phyloP scores from a whole-genome alignment of 2,888 invertebrate genomes.

The Urechis unicinctus region DNA sequence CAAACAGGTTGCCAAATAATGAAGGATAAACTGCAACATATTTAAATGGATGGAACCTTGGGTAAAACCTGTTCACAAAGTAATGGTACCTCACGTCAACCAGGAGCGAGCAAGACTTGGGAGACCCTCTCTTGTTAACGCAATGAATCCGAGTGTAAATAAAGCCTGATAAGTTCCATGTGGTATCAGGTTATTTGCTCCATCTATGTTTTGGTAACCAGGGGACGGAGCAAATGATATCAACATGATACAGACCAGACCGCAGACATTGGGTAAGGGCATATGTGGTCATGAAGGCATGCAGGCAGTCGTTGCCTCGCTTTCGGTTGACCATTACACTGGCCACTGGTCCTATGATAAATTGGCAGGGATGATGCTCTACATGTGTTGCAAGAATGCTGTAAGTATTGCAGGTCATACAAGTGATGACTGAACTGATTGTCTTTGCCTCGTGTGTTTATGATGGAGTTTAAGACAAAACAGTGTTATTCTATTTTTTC shows the following conservation, averaged over 20 bases:
- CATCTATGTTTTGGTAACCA: slow-evolving; percentile 17
- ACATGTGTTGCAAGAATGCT: slow-evolving; percentile 96
- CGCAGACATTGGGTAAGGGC: slow-evolving; percentile 88
- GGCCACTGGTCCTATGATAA: slow-evolving; percentile 91
- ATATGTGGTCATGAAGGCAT: slow-evolving; percentile 67
- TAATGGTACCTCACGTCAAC: no score
- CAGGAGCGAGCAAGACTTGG: no score
- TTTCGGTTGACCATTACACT: slow-evolving; percentile 79
- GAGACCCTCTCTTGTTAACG: no score
- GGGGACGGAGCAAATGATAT: slow-evolving; percentile 96
- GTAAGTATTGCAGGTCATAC: slow-evolving; percentile 60
- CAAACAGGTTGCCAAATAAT: slow-evolving; percentile 69
- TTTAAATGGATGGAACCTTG: no score
- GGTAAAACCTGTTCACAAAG: no score
- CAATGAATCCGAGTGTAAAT: no score
- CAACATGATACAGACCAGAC: slow-evolving; percentile 94
- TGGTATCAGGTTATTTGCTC: no score
- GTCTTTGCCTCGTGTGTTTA: neutral
- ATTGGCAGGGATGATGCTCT: slow-evolving; percentile 84
- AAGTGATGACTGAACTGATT: no score
- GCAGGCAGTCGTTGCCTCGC: slow-evolving; percentile 93
- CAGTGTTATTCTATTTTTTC: no score
- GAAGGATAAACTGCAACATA: no score
- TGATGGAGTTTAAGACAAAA: no score
- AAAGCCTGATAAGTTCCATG: no score